Conservation (phyloP, 1,140 invertebrate genomes). For the Choristoneura fumiferana region DNA sequence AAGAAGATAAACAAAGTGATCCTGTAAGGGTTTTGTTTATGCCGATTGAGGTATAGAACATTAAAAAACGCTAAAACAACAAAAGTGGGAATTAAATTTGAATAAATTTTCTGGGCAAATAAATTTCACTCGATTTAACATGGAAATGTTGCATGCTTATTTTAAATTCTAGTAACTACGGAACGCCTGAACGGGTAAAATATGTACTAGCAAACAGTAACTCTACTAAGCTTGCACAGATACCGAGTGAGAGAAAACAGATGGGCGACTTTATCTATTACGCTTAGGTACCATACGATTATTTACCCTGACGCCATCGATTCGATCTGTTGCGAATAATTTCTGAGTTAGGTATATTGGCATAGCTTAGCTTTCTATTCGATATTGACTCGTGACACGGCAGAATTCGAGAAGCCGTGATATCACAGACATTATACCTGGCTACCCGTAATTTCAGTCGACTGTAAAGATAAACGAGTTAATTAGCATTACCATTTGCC, state of each 20-base stretch:
- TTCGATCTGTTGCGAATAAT: neutral
- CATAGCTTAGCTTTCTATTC: neutral
- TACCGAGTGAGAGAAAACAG: conserved; percentile 41
- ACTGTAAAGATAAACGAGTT: neutral
- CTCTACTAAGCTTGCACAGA: conserved; percentile 25
- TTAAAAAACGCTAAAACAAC: no score
- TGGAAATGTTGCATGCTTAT: no score
- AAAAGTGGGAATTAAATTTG: no score
- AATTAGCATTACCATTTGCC: neutral
- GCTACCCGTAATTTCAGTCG: neutral
- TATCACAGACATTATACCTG: neutral
- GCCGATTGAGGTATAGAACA: no score
- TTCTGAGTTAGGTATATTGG: neutral
- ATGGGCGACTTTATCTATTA: conserved; percentile 44
- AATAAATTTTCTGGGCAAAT: no score
- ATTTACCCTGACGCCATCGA: conserved; percentile 11
- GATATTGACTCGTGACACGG: neutral
- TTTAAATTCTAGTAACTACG: no score
- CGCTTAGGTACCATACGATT: conserved; percentile 36
- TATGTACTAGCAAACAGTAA: neutral
- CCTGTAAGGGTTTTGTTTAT: no score
- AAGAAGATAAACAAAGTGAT: no score
- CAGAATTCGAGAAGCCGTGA: neutral
- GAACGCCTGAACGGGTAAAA: no score
- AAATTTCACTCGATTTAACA: no score